Conservation (phyloP, 2,113 vertebrate species). For the Chlamydotis undulata region DNA sequence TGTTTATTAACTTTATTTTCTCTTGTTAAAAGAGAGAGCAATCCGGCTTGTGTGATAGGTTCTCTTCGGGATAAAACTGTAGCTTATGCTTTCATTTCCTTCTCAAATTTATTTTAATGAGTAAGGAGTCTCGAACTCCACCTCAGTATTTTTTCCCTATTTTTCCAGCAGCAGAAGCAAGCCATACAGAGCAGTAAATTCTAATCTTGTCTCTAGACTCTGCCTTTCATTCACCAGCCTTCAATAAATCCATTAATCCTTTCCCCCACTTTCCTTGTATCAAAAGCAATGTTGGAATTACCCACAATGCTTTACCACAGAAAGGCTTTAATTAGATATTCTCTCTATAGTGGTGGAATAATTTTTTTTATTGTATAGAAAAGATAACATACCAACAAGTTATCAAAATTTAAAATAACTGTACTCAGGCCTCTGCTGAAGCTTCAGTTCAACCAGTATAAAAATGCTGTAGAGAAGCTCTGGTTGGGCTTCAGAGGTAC, state of each 20-base stretch:
- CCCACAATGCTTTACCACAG: neutral
- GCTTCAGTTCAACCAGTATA: neutral
- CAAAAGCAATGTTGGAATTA: neutral
- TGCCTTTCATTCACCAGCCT: neutral
- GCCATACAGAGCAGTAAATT: neutral
- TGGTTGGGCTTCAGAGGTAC: neutral
- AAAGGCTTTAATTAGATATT: neutral
- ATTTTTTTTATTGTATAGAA: neutral
- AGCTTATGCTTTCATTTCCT: neutral
- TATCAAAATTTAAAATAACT: neutral
- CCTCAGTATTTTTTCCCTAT: neutral
- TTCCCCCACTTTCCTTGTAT: neutral
- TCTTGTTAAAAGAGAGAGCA: neutral
- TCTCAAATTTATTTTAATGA: neutral
- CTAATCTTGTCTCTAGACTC: neutral
- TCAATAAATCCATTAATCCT: neutral
- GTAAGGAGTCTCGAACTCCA: neutral
- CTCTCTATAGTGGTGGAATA: neutral
- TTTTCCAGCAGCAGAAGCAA: neutral
- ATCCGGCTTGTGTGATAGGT: neutral
- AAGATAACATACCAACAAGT: neutral
- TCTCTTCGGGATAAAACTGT: neutral
- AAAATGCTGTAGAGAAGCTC: neutral
- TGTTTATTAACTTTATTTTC: neutral
- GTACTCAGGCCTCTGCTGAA: neutral